These are phyloP conservation scores for Zaprionus camerounensis DNA, from an alignment of 1,140 invertebrate species.

Conservation along the genomic window DNA sequence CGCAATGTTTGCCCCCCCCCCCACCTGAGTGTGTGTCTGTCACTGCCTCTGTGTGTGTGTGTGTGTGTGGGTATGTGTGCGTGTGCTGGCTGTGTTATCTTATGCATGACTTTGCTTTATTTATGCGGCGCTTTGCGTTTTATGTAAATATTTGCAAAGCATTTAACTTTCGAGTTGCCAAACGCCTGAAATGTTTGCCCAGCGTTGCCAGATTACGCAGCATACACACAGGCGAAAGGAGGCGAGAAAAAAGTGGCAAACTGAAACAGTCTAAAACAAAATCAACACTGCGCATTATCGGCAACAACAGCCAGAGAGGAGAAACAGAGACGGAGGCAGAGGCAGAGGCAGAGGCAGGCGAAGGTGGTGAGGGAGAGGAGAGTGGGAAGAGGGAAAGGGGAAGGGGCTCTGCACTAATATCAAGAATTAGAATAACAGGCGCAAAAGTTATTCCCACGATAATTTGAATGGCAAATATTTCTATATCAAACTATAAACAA, in stretches of 20 bases:
- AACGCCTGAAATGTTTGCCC: conserved; percentile 20
- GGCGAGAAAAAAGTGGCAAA: neutral
- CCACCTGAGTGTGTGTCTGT: neutral
- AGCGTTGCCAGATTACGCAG: conserved; percentile 25
- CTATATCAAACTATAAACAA: conserved; percentile 78
- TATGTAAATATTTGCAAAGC: conserved; percentile 73
- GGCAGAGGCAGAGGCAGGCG: neutral
- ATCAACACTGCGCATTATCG: conserved; percentile 37
- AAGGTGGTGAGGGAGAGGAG: no score
- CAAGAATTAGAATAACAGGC: conserved; percentile 37
- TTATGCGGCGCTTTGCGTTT: conserved; percentile 57
- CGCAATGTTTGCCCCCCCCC: neutral
- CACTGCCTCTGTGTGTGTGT: neutral
- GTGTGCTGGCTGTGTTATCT: conserved; percentile 40
- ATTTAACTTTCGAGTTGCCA: conserved; percentile 58
- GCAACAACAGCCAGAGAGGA: conserved; percentile 8
- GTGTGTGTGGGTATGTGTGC: conserved; percentile 10
- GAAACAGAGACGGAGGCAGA: neutral
- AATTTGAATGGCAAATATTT: conserved; percentile 78
- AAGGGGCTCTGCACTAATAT: conserved; percentile 20
- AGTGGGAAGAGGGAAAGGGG: neutral
- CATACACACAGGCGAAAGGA: neutral
- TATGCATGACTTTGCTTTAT: conserved; percentile 69
- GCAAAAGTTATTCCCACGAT: conserved; percentile 66
- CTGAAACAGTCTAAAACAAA: conserved; percentile 2